Evolutionary conservation across 2,797 vertebrate species (phyloP), one percentile per base, ranked within the genome.

Genomic region (Poecile montanus): DNA sequence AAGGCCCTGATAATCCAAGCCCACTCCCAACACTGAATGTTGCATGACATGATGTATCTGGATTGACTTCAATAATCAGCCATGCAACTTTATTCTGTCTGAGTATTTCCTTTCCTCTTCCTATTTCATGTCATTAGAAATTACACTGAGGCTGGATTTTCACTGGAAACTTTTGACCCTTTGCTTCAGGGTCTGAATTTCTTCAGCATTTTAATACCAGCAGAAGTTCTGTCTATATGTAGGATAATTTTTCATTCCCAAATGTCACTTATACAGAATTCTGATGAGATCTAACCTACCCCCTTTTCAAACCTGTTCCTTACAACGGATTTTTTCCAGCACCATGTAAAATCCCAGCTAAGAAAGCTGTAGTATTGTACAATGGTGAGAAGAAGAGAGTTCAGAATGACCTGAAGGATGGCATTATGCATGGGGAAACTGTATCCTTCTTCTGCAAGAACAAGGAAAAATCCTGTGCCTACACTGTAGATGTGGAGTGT

Each of bases 391-490:
- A 98, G 96, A 96, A 98, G 17, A 98, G 98, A 93, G 98, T 99
- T 17, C 95, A 97, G 81, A 96, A 98, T 0, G 97, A 98, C 66
- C 98, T 98, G 53, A 98, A 98, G 85, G 98, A 98, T 78, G 97
- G 98, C 83, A 97, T 99, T 61, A 96, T 96, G 11, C 99, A 99
- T 1, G 94, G 96, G 16, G 98, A 99, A 56, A 96, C 50, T 0
- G 91, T 99, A 5, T 97, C 91, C 58, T 98, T 99, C 95, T 99
- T 98, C 95, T 99, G 99, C 96, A 97, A 98, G 97, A 98, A 99
- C 66, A 98, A 98, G 85, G 92, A 97, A 11, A 98, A 98, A 26
- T 97, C 97, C 11, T 99, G 99, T 66, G 98, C 98, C 82, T 99
- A 98, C 18, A 98, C 98, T 0, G 98, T 98, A 25, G 96, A 93